phyloP scores from a whole-genome alignment of 2,113 vertebrate genomes.

The Gallinago undulata region DNA sequence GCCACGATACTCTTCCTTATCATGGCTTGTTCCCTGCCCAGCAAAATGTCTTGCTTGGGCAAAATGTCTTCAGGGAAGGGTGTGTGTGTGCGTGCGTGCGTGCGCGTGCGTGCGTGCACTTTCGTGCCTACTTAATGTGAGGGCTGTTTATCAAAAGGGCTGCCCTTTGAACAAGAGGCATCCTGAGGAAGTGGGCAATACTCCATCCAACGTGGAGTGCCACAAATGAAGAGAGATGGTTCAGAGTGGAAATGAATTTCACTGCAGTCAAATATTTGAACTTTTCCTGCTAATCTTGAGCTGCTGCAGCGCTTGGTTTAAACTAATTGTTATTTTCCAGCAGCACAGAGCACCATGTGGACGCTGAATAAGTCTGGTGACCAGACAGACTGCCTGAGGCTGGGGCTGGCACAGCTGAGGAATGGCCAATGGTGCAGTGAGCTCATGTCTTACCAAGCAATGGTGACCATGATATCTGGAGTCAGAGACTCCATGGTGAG shows the following conservation, averaged over 20 bases:
- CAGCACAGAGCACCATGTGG: neutral
- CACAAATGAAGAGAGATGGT: neutral
- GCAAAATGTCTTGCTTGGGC: neutral
- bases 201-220: neutral
- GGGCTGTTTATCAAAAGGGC: neutral
- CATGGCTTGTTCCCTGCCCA: neutral
- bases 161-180: neutral
- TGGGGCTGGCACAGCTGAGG: neutral
- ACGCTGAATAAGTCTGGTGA: neutral
- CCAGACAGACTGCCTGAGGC: neutral
- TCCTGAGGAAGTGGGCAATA: neutral
- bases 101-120: too few relatives aligned
- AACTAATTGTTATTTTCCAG: neutral
- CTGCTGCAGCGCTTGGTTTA: neutral
- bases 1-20: neutral
- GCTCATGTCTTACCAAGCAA: neutral
- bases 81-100: too few relatives aligned
- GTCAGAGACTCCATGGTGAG: neutral
- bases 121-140: neutral
- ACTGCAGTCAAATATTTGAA: neutral
- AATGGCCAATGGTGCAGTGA: neutral
- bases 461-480: neutral
- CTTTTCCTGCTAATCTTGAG: neutral
- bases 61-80: neutral
- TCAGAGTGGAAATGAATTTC: neutral